A percentile compares a stretch with the other conserved stretches of the same genome.
Conservation (phyloP, 2,113 vertebrate species). For the Rhinogobius similis region DNA sequence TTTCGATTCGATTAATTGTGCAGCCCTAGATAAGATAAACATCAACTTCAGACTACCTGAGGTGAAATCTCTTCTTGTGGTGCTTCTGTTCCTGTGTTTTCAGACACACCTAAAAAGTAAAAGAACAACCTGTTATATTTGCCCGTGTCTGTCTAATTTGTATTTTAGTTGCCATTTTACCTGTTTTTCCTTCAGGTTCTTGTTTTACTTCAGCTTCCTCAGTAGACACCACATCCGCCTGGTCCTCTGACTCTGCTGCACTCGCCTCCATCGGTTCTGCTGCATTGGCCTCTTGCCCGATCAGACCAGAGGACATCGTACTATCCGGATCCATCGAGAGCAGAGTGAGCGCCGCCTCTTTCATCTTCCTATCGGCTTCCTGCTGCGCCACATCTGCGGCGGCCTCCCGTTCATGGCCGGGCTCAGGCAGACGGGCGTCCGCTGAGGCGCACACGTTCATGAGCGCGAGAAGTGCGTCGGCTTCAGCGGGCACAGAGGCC, state of each 20-base stretch:
- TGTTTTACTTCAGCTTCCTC: constrained; percentile 11
- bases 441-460: constrained; percentile 73
- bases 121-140: neutral
- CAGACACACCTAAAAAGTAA: constrained; percentile 33
- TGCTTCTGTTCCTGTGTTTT: constrained; percentile 13
- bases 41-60: constrained; percentile 46
- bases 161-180: constrained; percentile 25
- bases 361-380: constrained; percentile 79
- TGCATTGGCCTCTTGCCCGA: neutral
- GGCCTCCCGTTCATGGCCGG: neutral
- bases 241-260: constrained; percentile 18
- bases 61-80: neutral
- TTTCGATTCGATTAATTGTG: too few relatives aligned
- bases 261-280: constrained; percentile 1
- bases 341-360: constrained; percentile 79
- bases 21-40: too few relatives aligned
- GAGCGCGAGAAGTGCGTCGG: constrained; percentile 74
- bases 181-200: constrained; percentile 21
- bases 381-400: constrained; percentile 43
- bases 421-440: constrained; percentile 43
- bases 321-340: constrained; percentile 82
- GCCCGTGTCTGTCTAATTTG: neutral
- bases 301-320: constrained; percentile 41
- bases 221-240: neutral
- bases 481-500: constrained; percentile 67